Evolutionary conservation across 2,797 vertebrate species (phyloP).

Genomic region (Tolypeutes matacus): DNA sequence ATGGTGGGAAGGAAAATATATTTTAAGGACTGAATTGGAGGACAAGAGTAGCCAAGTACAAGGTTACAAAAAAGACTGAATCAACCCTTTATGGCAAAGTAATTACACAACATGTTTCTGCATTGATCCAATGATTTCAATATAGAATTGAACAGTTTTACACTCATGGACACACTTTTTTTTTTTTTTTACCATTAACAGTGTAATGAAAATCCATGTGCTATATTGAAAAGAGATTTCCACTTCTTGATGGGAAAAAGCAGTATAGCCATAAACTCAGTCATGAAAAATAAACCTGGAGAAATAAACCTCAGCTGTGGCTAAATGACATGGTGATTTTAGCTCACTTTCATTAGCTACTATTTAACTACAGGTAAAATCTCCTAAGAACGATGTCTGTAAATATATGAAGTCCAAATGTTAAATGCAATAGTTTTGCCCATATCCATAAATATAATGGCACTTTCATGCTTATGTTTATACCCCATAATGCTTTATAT

Average conservation of each 20-base stretch:
- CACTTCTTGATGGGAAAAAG: conserved; percentile 23
- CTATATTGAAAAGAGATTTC: conserved; percentile 44
- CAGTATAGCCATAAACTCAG: neutral
- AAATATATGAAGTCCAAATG: conserved; percentile 43
- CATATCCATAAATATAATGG: conserved; percentile 67
- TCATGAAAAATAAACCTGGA: conserved; percentile 53
- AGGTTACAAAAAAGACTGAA: conserved; percentile 50
- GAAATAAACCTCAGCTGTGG: conserved; percentile 45
- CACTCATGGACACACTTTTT: neutral
- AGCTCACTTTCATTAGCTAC: conserved; percentile 54
- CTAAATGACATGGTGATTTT: conserved; percentile 35
- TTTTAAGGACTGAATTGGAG: conserved; percentile 26
- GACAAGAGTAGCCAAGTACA: neutral
- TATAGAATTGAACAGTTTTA: conserved; percentile 36
- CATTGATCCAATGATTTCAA: conserved; percentile 54
- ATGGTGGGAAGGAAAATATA: neutral
- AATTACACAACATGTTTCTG: conserved; percentile 40
- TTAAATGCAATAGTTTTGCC: conserved; percentile 64
- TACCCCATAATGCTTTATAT: conserved; percentile 63
- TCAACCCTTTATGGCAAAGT: conserved; percentile 52
- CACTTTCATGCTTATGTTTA: conserved; percentile 50
- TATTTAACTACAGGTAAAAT: conserved; percentile 69
- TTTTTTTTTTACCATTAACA: neutral
- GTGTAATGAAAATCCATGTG: conserved; percentile 19
- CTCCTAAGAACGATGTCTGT: neutral